Conservation (phyloP, 2,113 vertebrate species). For the Regulus satrapa region DNA sequence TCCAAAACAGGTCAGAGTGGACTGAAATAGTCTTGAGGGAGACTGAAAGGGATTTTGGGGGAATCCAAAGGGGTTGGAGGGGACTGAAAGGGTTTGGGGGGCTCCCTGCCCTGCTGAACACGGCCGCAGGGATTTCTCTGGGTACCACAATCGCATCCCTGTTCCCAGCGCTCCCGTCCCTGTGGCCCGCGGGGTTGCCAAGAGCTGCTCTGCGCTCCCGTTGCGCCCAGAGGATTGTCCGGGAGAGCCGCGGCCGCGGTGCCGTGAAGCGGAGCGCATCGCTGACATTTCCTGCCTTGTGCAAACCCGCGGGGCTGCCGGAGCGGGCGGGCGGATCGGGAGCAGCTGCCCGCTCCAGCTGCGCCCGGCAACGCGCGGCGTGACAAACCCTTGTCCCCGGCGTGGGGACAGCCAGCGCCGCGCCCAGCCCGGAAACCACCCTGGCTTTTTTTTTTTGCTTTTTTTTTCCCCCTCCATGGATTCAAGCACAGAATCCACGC, state of each 20-base stretch:
- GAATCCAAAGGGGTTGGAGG: fast-evolving
- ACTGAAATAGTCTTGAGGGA: no score
- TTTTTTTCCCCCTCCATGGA: no score
- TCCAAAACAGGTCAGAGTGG: no score
- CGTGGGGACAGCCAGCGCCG: fast-evolving
- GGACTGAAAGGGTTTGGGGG: not conserved
- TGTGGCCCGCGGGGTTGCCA: not conserved
- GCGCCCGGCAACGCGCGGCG: not conserved
- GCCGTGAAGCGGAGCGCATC: fast-evolving
- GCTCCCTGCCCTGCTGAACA: not conserved
- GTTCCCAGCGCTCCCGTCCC: fast-evolving
- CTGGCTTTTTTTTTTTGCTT: no score
- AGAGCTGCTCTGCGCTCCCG: not conserved
- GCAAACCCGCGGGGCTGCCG: not conserved
- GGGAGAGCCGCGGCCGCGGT: not conserved
- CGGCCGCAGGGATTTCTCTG: fast-evolving
- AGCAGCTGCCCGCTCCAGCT: not conserved
- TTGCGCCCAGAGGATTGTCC: not conserved
- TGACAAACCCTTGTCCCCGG: not conserved
- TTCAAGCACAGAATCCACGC: no score
- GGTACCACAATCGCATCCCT: fast-evolving
- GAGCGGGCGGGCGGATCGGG: not conserved
- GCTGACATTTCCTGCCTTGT: not conserved
- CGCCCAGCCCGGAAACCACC: no score
- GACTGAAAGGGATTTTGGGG: not conserved